Conservation (phyloP, 2,888 invertebrate species). For the Alentia gelatinosa region DNA sequence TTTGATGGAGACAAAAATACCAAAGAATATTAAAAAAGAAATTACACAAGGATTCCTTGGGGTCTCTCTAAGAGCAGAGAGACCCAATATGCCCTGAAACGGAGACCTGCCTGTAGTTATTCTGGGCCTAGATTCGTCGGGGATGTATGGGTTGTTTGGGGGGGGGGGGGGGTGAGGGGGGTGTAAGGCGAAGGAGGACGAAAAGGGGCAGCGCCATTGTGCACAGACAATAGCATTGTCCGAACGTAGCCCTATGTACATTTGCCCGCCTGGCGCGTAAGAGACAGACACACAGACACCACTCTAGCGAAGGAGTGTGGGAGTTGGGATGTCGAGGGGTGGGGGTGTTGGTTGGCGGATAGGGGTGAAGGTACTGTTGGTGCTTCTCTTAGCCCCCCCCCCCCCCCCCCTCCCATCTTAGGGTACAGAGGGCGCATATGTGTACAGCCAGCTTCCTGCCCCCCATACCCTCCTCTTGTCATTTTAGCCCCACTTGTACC, state of each 20-base stretch:
- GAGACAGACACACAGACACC: constrained; percentile 28
- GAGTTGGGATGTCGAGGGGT: not conserved
- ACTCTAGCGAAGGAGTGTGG: constrained; percentile 11
- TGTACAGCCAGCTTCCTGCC: not conserved
- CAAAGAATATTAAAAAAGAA: too few relatives aligned
- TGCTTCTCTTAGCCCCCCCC: not conserved
- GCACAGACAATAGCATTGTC: not conserved
- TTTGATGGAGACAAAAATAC: too few relatives aligned
- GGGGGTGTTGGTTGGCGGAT: not conserved
- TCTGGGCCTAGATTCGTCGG: not conserved
- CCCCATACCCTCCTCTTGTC: not conserved
- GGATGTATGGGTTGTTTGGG: not conserved
- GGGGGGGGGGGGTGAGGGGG: not conserved
- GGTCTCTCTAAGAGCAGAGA: too few relatives aligned
- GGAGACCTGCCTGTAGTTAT: too few relatives aligned
- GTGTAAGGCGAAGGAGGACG: not conserved
- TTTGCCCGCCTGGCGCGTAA: not conserved
- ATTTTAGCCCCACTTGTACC: not conserved
- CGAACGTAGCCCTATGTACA: constrained; percentile 22
- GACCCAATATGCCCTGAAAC: too few relatives aligned
- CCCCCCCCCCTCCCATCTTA: not conserved
- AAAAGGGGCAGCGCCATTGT: too few relatives aligned
- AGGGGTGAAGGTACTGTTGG: not conserved
- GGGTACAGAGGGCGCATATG: not conserved
- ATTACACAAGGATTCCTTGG: too few relatives aligned